These are phyloP conservation scores for Gymnoscopelus microlampas DNA, from an alignment of 2,797 vertebrate species.

Conservation along the genomic window DNA sequence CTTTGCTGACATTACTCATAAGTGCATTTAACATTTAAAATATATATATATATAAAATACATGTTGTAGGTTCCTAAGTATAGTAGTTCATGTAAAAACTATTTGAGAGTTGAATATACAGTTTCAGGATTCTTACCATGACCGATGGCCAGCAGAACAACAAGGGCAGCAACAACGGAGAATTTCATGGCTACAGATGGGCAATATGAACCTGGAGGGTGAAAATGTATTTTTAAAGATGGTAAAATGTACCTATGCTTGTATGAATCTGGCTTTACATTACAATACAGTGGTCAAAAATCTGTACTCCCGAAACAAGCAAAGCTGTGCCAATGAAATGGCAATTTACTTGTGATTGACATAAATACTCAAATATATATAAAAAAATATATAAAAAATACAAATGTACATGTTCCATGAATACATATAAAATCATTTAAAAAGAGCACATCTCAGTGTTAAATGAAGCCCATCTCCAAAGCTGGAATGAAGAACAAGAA, in stretches of 20 bases:
- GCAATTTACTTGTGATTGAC: background rate
- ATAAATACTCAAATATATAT: background rate
- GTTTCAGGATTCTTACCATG: constrained; percentile 52
- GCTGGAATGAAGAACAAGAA: background rate
- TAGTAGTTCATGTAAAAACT: background rate
- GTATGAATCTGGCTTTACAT: too few relatives aligned
- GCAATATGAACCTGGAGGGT: constrained; percentile 34
- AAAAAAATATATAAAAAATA: too few relatives aligned
- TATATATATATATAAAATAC: too few relatives aligned
- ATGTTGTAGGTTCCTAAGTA: background rate
- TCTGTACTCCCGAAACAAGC: background rate
- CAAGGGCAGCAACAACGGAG: constrained; percentile 56
- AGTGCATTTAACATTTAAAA: too few relatives aligned
- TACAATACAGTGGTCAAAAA: background rate
- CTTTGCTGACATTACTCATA: too few relatives aligned
- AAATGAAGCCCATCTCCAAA: background rate
- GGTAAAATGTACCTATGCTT: too few relatives aligned
- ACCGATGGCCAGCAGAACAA: constrained; percentile 63
- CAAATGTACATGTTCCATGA: too few relatives aligned
- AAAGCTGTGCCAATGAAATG: background rate
- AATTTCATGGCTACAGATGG: constrained; percentile 72
- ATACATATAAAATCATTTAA: background rate
- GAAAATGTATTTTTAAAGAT: too few relatives aligned
- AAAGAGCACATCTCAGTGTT: background rate
- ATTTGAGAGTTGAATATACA: too few relatives aligned